Base-by-base conservation (phyloP, 2,888 invertebrate genomes). In the Tanypteryx hageni region DNA sequence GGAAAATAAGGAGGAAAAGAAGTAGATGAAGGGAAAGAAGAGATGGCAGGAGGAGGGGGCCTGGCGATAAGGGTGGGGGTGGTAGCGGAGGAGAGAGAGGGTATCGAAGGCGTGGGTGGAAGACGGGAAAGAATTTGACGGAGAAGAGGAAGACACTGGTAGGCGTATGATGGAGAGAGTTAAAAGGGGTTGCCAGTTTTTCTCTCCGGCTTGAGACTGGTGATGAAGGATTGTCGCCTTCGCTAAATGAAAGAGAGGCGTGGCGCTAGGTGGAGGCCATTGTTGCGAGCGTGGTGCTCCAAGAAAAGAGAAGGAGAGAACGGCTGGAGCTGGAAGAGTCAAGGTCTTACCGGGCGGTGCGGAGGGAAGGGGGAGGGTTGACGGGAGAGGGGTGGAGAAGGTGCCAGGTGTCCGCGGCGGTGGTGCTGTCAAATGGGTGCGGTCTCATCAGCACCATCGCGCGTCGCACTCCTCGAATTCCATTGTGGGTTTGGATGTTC, bases 401-500 rank as follows among this genome's bases (percentile, higher is more conserved):
- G 27, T 76, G 27, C 76, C 76, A 76, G 76, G 76, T 76, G 76
- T 76, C 76, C 76, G 22, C 64, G 64, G 5, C 64, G 76, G 76
- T 76, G 76, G 4, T 27, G 76, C 76, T 76, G 76, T 76, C 76
- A 76, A 76, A 22, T 76, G 76, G 76, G 76, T 76, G 76, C 76
- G 76, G 76, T 27, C 76, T 76, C 76, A 76, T 76, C 76, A 76
- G 76, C 76, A 76, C 76, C 76, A 76, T 27, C 76, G 64, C 64
- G 44, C 44, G 44, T 44, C 44, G 44, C 44, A 44, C 44, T 44
- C 44, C 64, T 64, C 64, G 68, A 22, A 68, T 68, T 68, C 76
- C 76, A 27, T 76, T 76, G 76, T 76, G 76, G 76, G 13, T 27
- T 22, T 22, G 22, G 22, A 68, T 68, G 76, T 76, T 76, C 76